Base-by-base conservation (phyloP, 2,888 invertebrate genomes). In the Taphrorychus bicolor region DNA sequence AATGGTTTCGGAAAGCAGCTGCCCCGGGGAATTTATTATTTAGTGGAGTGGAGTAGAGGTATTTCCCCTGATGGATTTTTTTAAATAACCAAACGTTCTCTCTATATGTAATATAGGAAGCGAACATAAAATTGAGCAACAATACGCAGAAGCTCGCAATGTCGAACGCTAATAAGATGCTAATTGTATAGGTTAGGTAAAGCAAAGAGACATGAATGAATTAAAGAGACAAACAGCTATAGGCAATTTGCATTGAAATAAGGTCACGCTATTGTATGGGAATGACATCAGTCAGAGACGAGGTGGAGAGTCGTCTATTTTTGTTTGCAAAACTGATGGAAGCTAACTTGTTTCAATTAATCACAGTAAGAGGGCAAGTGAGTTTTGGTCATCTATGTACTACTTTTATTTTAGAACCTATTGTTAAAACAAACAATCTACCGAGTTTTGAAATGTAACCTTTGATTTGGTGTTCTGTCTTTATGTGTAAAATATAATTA, bases 1-100 rank as follows among this genome's bases (percentile, higher is more conserved):
- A 57, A 57, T 57, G 57, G 57, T 42, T 57, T 42, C 40, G 19
- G 57, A 42, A 42, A 19, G 57, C 57, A 42, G 17, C 57, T 42
- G 42, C 23, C 11, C 23, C 22, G 32, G 16, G 22, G 14, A 53
- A 53, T 53, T 53, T 53, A 53, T 23, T 53, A 53, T 41, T 57
- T 57, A 32, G 9, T 32, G n/a, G n/a, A n/a, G n/a, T n/a, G n/a
- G n/a, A n/a, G n/a, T n/a, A n/a, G n/a, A n/a, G n/a, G n/a, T n/a
- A n/a, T n/a, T n/a, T n/a, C n/a, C n/a, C n/a, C n/a, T n/a, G n/a
- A n/a, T n/a, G n/a, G n/a, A n/a, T n/a, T n/a, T n/a, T n/a, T n/a
- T n/a, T n/a, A n/a, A n/a, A n/a, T n/a, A n/a, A n/a, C n/a, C n/a
- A n/a, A n/a, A n/a, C n/a, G n/a, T n/a, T n/a, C n/a, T n/a, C n/a